Evolutionary conservation across 30 jellyfish, hydroid and myxozoan species (phyloP).

Genomic region (Phacellophora camtschatica): DNA sequence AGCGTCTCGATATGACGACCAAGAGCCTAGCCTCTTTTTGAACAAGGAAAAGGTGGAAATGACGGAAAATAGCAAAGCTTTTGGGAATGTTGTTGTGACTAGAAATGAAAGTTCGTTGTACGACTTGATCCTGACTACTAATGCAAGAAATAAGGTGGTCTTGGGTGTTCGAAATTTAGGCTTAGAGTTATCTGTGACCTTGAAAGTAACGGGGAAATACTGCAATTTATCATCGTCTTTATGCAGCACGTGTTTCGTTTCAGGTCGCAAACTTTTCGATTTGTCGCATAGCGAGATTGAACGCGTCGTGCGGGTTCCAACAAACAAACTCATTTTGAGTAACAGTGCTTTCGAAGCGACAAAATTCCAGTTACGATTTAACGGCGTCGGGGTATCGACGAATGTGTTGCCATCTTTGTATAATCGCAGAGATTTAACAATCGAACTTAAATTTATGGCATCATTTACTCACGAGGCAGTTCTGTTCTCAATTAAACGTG

Average conservation of each 20-base stretch:
- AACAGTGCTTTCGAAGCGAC: conserved; percentile 21
- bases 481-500: conserved; percentile 30
- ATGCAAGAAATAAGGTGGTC: conserved; percentile 25
- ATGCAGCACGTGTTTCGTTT: conserved; percentile 54
- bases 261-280: conserved; percentile 23
- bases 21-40: background rate
- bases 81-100: background rate
- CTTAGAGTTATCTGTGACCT: conserved; percentile 16
- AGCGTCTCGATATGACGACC: conserved; percentile 20
- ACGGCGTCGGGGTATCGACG: conserved; percentile 60
- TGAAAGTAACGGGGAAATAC: conserved; percentile 21
- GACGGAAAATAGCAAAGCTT: background rate
- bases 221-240: conserved; percentile 41
- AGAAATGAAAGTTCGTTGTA: conserved; percentile 33
- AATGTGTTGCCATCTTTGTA: conserved; percentile 32
- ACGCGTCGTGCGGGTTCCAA: conserved; percentile 20
- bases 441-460: conserved; percentile 50
- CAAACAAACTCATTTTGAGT: background rate
- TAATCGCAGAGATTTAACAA: conserved; percentile 24
- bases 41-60: background rate
- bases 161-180: conserved; percentile 28
- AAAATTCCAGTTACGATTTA: conserved; percentile 12
- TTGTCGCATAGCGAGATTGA: conserved; percentile 40
- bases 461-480: background rate
- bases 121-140: conserved; percentile 5